Conservation (phyloP, 2,113 vertebrate species). For the Xiphophorus hellerii region DNA sequence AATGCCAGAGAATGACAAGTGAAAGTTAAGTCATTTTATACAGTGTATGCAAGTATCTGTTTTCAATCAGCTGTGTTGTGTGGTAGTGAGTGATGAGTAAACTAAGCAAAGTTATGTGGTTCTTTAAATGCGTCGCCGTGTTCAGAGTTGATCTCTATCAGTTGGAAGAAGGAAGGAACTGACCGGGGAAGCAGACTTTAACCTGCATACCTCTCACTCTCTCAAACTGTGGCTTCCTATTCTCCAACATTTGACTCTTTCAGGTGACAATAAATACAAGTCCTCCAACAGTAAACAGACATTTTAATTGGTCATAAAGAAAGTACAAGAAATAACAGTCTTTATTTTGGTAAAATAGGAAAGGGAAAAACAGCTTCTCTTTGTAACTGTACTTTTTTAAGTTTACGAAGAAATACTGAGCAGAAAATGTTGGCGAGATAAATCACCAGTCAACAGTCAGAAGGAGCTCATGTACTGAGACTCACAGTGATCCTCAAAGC, state of each 20-base stretch:
- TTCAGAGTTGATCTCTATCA: no score
- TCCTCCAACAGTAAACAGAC: conserved; percentile 27
- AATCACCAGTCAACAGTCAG: conserved; percentile 14
- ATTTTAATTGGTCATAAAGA: conserved; percentile 55
- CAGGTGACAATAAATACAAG: neutral
- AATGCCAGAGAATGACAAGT: no score
- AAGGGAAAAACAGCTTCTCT: conserved; percentile 17
- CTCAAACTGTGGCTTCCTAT: no score
- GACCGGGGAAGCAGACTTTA: no score
- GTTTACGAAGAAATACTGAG: conserved; percentile 7
- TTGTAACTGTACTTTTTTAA: conserved; percentile 5
- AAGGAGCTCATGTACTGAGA: neutral
- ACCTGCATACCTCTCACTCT: no score
- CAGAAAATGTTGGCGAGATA: conserved; percentile 22
- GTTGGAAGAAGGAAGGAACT: no score
- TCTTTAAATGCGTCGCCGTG: no score
- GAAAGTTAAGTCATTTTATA: no score
- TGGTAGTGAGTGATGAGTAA: no score
- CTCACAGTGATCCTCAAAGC: neutral
- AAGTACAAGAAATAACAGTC: conserved; percentile 55
- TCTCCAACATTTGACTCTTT: neutral
- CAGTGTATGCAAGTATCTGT: no score
- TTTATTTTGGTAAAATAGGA: conserved; percentile 51
- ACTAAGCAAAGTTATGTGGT: no score
- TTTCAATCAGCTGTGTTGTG: no score